Evolutionary conservation across 1,140 invertebrate genomes (phyloP).

Genomic region (roundworm (Caenorhabditis elegans)): WBcel235 BX284606.5:11767501-11768000

Average conservation of each 20-base stretch:
- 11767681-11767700: background rate
- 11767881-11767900: background rate
- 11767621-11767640: background rate
- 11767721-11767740: no score
- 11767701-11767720: no score
- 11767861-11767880: background rate
- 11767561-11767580: background rate
- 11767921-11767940: background rate
- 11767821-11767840: background rate
- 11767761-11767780: no score
- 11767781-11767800: background rate
- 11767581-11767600: no score
- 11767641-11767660: slow-evolving; percentile 6
- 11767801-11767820: background rate
- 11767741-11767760: no score
- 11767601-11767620: background rate
- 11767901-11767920: background rate
- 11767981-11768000: background rate
- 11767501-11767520: background rate
- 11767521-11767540: background rate
- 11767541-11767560: background rate
- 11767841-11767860: background rate
- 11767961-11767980: background rate
- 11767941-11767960: background rate
- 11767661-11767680: background rate